Percentiles rank a stretch among this genome's conserved stretches.
Conservation (phyloP, 2,888 invertebrate genomes). For the Hirudinaria manillensis region DNA sequence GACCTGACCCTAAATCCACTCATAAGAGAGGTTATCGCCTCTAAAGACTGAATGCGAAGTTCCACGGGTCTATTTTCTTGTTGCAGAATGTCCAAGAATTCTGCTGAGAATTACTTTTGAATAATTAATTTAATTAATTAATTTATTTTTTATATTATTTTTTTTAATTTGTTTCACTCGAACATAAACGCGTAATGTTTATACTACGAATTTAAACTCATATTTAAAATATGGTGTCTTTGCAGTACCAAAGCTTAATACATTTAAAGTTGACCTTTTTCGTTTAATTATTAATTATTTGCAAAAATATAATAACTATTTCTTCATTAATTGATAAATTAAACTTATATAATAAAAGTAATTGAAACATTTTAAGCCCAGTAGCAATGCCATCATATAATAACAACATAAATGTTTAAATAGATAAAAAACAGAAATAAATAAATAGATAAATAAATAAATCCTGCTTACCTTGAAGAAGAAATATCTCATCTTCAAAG, state of each 20-base stretch:
- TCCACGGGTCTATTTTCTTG: not conserved
- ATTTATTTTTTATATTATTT: no score
- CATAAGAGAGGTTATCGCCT: not conserved
- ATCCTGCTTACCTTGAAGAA: not conserved
- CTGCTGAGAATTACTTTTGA: not conserved
- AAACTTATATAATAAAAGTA: no score
- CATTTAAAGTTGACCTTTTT: no score
- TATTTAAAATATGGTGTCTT: no score
- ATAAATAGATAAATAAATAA: not conserved
- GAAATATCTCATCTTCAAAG: not conserved
- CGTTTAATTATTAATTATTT: no score
- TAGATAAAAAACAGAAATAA: not conserved
- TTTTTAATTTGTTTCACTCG: no score
- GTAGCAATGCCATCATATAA: not conserved
- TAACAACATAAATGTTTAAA: not conserved
- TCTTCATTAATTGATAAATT: no score
- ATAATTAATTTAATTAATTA: no score
- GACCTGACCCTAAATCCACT: not conserved
- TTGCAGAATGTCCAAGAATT: conserved; percentile 11
- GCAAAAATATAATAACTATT: no score
- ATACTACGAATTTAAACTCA: no score
- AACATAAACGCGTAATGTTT: no score
- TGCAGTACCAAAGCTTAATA: no score
- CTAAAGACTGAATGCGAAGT: not conserved
- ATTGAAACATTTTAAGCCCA: not conserved